phyloP scores from a whole-genome alignment of 2,797 vertebrate species.

The Ceryle rudis region DNA sequence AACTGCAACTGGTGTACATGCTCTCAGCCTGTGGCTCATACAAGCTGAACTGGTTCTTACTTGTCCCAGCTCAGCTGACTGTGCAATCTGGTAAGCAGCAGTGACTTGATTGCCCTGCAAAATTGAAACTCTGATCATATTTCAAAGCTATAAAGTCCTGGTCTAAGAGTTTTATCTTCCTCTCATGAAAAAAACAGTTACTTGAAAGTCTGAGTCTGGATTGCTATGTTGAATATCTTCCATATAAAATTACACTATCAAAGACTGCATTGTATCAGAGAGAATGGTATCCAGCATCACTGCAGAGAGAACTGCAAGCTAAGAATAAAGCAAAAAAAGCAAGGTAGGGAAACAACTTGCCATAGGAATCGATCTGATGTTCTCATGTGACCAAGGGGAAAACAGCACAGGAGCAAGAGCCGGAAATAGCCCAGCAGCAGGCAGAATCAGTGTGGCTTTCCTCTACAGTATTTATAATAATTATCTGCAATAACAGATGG shows the following conservation, averaged over 20 bases:
- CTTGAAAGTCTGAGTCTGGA: neutral
- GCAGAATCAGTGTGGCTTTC: rapidly evolving
- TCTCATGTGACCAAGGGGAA: neutral
- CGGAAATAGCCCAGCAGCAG: neutral
- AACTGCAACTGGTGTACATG: rapidly evolving
- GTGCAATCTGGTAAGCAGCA: neutral
- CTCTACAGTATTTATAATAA: neutral
- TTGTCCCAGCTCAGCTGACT: neutral
- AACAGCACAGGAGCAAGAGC: neutral
- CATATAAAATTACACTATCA: too few relatives aligned
- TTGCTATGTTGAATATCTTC: neutral
- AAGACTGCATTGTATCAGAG: too few relatives aligned
- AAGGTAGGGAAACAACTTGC: neutral
- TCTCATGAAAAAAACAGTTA: neutral
- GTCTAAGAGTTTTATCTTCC: neutral
- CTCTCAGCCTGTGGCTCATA: rapidly evolving
- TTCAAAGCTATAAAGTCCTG: neutral
- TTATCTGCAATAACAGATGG: neutral
- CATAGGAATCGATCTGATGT: neutral
- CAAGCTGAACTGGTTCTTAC: neutral
- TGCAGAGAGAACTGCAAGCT: neutral
- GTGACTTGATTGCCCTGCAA: neutral
- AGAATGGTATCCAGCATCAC: neutral
- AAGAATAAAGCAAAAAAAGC: neutral
- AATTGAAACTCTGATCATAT: neutral